Base-by-base conservation (phyloP, 2,113 vertebrate genomes). In the Triplophysa siluroides region DNA sequence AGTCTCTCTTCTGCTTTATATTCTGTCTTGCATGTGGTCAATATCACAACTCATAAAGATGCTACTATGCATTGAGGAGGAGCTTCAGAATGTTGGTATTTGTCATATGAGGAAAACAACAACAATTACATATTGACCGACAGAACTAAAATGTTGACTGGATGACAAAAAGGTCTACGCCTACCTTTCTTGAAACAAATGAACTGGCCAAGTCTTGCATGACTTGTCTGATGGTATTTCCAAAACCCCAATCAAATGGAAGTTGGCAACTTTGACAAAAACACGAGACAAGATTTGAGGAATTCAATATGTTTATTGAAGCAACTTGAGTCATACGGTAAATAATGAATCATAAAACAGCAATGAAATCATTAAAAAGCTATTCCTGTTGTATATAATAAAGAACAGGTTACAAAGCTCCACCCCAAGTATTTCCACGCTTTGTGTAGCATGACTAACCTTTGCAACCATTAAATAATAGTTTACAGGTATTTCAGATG, bases 1-100 rank as follows among this genome's bases (percentile, higher is more conserved):
- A 38, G 1, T n/a, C 6, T 65, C 33, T 43, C 60, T 21, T 1
- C 16, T n/a, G 69, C 21, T 83, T 62, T 74, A 75, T 79, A 67
- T 63, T 21, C 43, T 33, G 2, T 18, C 1, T 10, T 19, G 26
- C 13, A 60, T 43, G 81, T 79, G 82, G 82, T 85, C 76, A 9
- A 69, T 63, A 38, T 89, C 87, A 69, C 89, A 89, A 89, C 62
- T 70, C 16, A 81, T 13, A 26, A 58, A 68, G 21, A 4, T 70
- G 79, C 70, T 82, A 83, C n/a, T 79, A 86, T 86, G 47, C 77
- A 86, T 29, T 33, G 78, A 65, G 45, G 50, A 81, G 23, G 6
- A 68, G 26, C n/a, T 13, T 9, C 63, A 41, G 50, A 24, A 41
- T 7, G 43, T 75, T 81, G 26, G 38, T 71, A 43, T 70, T 38